Conservation (phyloP, 2,797 vertebrate species). For the Sebastes paucispinis region DNA sequence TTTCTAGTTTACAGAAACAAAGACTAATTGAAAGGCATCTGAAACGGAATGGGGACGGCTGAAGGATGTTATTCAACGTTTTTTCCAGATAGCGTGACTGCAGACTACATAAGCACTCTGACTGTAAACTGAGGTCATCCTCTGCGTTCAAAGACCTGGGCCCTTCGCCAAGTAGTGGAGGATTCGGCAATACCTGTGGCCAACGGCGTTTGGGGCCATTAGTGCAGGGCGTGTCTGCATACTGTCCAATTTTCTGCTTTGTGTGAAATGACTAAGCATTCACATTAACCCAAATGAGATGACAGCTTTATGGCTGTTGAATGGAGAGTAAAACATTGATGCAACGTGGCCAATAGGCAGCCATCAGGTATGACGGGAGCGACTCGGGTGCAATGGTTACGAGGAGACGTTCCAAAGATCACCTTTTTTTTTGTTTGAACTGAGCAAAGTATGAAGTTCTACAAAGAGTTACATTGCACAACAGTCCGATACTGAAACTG, state of each 20-base stretch:
- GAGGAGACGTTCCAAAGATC: slow-evolving; percentile 20
- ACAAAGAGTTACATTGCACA: not conserved
- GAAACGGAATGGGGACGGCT: not conserved
- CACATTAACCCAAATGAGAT: slow-evolving; percentile 52
- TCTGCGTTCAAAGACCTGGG: slow-evolving; percentile 5
- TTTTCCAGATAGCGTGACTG: slow-evolving; percentile 18
- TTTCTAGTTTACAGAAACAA: slow-evolving; percentile 2
- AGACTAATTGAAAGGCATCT: not conserved
- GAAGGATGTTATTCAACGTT: not conserved
- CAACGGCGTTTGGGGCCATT: slow-evolving; percentile 43
- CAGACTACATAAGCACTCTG: not conserved
- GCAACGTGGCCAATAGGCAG: slow-evolving; percentile 15
- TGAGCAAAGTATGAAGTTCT: not conserved
- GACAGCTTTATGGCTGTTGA: slow-evolving; percentile 67
- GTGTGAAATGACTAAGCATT: slow-evolving; percentile 62
- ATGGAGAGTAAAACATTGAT: slow-evolving; percentile 44
- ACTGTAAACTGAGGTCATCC: slow-evolving; percentile 27
- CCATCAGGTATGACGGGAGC: not conserved
- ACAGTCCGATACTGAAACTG: not conserved
- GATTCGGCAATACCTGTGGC: slow-evolving; percentile 25
- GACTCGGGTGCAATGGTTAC: not conserved
- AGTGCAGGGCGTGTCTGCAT: slow-evolving; percentile 57
- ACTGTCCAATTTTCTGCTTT: slow-evolving; percentile 51
- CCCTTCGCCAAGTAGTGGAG: not conserved
- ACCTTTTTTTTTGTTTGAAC: not conserved